Conservation (phyloP, 2,797 vertebrate species). For the Lepilemur septentrionalis region DNA sequence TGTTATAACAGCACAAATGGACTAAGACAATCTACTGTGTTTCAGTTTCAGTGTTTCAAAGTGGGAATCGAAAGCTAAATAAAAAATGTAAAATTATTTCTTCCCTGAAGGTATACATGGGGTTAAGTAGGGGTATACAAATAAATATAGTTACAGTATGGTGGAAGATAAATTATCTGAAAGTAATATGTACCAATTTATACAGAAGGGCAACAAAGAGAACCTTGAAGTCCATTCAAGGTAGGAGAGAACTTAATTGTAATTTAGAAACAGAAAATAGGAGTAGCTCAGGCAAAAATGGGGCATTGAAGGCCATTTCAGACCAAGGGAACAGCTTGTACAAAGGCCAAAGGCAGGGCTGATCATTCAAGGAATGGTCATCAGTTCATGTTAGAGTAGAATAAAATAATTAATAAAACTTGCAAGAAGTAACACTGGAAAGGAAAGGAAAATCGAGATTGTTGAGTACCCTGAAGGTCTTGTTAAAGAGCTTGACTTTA, state of each 20-base stretch:
- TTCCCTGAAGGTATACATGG: background rate
- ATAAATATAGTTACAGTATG: background rate
- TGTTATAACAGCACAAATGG: background rate
- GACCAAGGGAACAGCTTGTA: background rate
- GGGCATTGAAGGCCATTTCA: background rate
- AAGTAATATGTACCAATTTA: background rate
- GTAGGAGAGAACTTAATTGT: background rate
- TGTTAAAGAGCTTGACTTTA: background rate
- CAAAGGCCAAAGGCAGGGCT: background rate
- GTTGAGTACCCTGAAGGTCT: background rate
- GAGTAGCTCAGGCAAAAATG: background rate
- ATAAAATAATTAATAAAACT: background rate
- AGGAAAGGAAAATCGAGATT: background rate
- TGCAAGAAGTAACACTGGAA: background rate
- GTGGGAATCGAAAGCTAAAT: background rate
- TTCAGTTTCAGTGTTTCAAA: background rate
- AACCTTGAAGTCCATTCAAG: background rate
- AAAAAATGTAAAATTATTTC: background rate
- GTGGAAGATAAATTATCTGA: background rate
- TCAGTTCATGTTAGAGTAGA: background rate
- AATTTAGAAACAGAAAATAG: background rate
- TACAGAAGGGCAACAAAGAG: background rate
- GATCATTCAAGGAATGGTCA: background rate
- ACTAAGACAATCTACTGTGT: background rate
- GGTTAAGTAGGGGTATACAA: background rate